These are phyloP conservation scores for Turritopsis rubra DNA, from an alignment of 30 jellyfish, hydroid and myxozoan genomes.

Conservation along the genomic window DNA sequence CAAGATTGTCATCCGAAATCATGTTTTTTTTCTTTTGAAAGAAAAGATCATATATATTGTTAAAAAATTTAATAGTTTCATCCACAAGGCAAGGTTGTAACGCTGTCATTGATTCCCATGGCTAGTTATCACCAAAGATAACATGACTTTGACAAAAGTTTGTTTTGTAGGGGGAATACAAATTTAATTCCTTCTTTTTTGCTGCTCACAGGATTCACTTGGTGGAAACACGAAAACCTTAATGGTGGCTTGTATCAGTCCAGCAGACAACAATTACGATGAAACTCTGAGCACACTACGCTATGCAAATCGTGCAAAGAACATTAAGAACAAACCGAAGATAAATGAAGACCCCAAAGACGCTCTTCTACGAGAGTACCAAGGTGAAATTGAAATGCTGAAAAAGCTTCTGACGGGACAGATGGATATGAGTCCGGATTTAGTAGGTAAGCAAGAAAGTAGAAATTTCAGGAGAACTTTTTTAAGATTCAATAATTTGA, in stretches of 20 bases:
- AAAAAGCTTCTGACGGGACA: conserved; percentile 87
- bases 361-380: conserved; percentile 86
- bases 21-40: no score
- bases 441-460: conserved; percentile 36
- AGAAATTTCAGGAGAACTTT: no score
- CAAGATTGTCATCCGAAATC: no score
- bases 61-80: no score
- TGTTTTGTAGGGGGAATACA: no score
- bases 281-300: conserved; percentile 93
- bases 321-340: conserved; percentile 93
- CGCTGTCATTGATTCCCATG: no score
- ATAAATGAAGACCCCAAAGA: conserved; percentile 95
- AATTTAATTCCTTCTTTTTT: background rate
- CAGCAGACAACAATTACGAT: conserved; percentile 92
- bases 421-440: conserved; percentile 62
- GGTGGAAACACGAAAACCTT: conserved; percentile 95
- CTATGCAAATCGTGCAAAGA: conserved; percentile 95
- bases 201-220: conserved; percentile 68
- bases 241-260: conserved; percentile 93
- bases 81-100: no score
- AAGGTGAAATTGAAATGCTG: conserved; percentile 71
- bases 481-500: no score
- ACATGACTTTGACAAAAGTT: no score
- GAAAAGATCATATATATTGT: no score
- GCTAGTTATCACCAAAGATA: no score